phyloP scores from a whole-genome alignment of 2,113 vertebrate genomes.

The Triplophysa tibetana region DNA sequence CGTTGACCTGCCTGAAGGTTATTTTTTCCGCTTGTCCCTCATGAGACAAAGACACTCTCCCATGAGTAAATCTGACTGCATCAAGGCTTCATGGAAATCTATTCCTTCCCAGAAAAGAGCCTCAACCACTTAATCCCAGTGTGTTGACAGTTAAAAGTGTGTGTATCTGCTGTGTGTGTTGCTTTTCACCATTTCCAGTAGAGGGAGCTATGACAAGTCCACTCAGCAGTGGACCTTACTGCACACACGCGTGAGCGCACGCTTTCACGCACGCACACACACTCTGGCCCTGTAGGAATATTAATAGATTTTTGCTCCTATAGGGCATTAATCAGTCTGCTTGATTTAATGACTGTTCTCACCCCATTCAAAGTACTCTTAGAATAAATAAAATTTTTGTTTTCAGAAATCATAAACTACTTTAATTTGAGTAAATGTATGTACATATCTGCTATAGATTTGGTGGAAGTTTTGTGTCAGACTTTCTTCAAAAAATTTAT shows the following conservation, averaged over 20 bases:
- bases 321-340: background rate
- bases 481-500: too few relatives aligned
- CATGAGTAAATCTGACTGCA: background rate
- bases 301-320: background rate
- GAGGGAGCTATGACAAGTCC: slow-evolving; percentile 10
- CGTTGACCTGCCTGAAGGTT: too few relatives aligned
- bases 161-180: background rate
- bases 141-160: background rate
- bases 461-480: too few relatives aligned
- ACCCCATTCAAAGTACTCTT: background rate
- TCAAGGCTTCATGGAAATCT: background rate
- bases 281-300: background rate
- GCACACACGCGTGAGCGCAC: background rate
- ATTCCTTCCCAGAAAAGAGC: background rate
- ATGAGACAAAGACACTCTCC: background rate
- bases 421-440: too few relatives aligned
- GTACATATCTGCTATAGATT: too few relatives aligned
- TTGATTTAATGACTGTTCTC: slow-evolving; percentile 36
- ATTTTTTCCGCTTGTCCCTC: background rate
- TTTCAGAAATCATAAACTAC: too few relatives aligned
- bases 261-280: background rate
- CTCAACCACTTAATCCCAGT: background rate
- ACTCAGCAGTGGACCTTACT: background rate
- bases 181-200: background rate
- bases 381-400: too few relatives aligned